These are phyloP conservation scores for Pipistrellus pipistrellus DNA, from an alignment of 2,797 vertebrate species.

Conservation along the genomic window DNA sequence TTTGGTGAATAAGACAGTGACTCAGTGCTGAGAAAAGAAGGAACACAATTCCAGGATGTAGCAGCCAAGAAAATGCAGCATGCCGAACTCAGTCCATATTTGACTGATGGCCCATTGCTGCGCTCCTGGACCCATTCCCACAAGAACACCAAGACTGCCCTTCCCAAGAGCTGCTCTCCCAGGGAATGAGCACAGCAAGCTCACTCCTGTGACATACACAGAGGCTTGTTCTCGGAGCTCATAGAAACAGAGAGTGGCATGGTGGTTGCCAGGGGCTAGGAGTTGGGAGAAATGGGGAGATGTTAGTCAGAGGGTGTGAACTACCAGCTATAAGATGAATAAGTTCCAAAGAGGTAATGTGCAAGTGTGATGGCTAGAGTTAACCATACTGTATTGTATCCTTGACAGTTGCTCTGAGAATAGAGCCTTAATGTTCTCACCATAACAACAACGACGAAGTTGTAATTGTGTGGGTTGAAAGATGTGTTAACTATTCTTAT, in stretches of 20 bases:
- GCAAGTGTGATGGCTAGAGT: background rate
- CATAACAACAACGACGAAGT: background rate
- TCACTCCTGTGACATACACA: background rate
- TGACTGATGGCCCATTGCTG: background rate
- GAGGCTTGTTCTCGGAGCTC: background rate
- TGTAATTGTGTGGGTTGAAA: background rate
- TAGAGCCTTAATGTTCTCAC: background rate
- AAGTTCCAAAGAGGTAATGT: background rate
- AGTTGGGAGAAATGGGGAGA: background rate
- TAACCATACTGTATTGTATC: background rate
- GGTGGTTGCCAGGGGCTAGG: background rate
- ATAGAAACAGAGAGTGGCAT: background rate
- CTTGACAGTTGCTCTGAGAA: background rate
- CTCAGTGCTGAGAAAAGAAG: background rate
- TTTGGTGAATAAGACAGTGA: background rate
- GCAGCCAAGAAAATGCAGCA: background rate
- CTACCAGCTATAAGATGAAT: background rate
- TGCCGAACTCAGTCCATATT: background rate
- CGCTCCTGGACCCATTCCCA: background rate
- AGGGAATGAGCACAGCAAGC: background rate
- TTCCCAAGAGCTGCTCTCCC: background rate
- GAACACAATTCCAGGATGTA: background rate
- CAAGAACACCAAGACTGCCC: background rate
- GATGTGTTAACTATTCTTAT: background rate
- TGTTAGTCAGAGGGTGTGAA: background rate